Percentiles rank a stretch among this genome's conserved stretches.
These are phyloP conservation scores for Choristoneura fumiferana DNA, from an alignment of 1,140 invertebrate species.

Conservation along the genomic window DNA sequence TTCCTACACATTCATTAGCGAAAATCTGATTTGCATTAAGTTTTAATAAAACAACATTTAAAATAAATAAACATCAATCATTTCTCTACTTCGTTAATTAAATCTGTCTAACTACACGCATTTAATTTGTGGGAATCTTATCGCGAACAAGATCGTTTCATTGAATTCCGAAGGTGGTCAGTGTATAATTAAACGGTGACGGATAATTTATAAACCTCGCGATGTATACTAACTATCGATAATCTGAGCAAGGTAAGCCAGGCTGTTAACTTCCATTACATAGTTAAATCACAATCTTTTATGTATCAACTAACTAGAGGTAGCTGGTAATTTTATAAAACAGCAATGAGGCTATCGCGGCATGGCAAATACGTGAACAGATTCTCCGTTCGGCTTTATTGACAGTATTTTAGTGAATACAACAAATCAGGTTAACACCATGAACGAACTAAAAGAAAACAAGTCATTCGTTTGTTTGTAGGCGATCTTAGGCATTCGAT, in stretches of 20 bases:
- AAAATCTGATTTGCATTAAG: neutral
- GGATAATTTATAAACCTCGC: conserved; percentile 35
- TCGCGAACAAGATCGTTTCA: conserved; percentile 32
- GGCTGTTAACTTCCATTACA: too few relatives aligned
- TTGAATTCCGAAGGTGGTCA: conserved; percentile 27
- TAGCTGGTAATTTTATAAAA: too few relatives aligned
- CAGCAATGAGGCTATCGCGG: too few relatives aligned
- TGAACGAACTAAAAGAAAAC: too few relatives aligned
- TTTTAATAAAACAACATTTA: neutral
- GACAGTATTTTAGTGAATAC: too few relatives aligned
- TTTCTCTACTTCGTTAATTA: conserved; percentile 11
- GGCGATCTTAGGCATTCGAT: too few relatives aligned
- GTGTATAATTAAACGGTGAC: conserved; percentile 39
- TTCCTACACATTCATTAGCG: neutral
- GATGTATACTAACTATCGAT: conserved; percentile 17
- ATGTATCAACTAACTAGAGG: too few relatives aligned
- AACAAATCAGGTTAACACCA: too few relatives aligned
- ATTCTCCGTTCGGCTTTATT: too few relatives aligned
- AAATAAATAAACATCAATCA: conserved; percentile 13
- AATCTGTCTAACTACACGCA: conserved; percentile 5
- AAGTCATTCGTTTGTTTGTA: too few relatives aligned
- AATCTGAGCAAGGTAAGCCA: neutral
- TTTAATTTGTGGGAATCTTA: conserved; percentile 24
- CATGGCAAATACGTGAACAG: too few relatives aligned
- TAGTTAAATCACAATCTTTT: too few relatives aligned